phyloP scores from a whole-genome alignment of 1,140 invertebrate genomes.

The Zaprionus kolodkinae region DNA sequence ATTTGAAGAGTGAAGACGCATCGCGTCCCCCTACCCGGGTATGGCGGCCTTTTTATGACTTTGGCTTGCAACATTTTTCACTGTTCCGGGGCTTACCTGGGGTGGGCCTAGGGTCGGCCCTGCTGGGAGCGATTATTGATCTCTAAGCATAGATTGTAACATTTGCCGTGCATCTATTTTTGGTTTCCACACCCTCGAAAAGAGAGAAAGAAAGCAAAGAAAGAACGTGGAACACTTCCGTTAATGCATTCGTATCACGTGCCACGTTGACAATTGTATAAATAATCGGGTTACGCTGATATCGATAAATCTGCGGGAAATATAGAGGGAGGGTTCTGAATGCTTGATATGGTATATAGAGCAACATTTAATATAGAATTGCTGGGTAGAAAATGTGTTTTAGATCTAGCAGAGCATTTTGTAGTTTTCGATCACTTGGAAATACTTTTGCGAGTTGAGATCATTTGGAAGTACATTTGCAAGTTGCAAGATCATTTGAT shows the following conservation, averaged over 20 bases:
- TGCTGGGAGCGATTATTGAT: slow-evolving; percentile 68
- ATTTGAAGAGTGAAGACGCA: slow-evolving; percentile 41
- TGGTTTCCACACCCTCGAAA: slow-evolving; percentile 7
- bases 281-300: slow-evolving; percentile 3
- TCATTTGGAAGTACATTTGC: too few relatives aligned
- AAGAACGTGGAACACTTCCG: slow-evolving; percentile 53
- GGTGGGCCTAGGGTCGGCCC: neutral
- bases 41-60: slow-evolving; percentile 46
- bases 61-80: slow-evolving; percentile 62
- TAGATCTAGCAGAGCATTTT: neutral
- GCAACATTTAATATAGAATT: neutral
- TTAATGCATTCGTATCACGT: slow-evolving; percentile 78
- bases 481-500: too few relatives aligned
- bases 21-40: neutral
- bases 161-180: slow-evolving; percentile 68
- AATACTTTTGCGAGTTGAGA: too few relatives aligned
- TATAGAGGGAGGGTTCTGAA: neutral
- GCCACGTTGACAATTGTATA: slow-evolving; percentile 66
- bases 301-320: neutral
- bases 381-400: neutral
- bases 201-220: slow-evolving; percentile 38
- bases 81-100: slow-evolving; percentile 51
- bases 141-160: slow-evolving; percentile 70
- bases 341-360: neutral
- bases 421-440: too few relatives aligned